A percentile compares a stretch with the other conserved stretches of the same genome.
phyloP scores from a whole-genome alignment of 2,888 invertebrate species.

The Platerodrilus igneus region DNA sequence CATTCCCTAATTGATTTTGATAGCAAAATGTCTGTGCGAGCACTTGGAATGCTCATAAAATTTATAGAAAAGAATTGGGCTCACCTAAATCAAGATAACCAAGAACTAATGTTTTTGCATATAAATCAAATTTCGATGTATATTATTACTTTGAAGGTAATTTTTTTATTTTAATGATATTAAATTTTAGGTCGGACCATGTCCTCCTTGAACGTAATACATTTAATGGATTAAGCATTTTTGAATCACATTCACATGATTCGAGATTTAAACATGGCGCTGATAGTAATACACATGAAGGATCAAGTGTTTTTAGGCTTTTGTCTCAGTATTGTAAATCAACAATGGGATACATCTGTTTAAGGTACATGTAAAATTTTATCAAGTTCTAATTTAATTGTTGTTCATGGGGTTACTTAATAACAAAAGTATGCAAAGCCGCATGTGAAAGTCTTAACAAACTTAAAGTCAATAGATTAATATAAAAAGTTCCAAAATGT shows the following conservation, averaged over 20 bases:
- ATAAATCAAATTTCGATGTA: conserved; percentile 61
- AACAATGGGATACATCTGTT: conserved; percentile 58
- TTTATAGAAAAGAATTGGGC: conserved; percentile 65
- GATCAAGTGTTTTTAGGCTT: conserved; percentile 67
- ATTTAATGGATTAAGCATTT: conserved; percentile 72
- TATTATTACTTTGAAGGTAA: too few relatives aligned
- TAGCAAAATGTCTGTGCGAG: conserved; percentile 60
- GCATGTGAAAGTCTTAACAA: too few relatives aligned
- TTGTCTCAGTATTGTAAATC: conserved; percentile 63
- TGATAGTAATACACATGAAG: conserved; percentile 58
- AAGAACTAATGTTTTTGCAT: conserved; percentile 53
- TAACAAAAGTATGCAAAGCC: too few relatives aligned
- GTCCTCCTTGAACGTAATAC: conserved; percentile 68
- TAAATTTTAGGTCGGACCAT: conserved; percentile 56
- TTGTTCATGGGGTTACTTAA: neutral
- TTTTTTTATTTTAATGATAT: too few relatives aligned
- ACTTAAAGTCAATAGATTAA: too few relatives aligned
- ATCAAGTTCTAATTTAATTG: conserved; percentile 3
- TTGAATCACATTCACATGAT: conserved; percentile 67
- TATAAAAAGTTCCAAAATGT: too few relatives aligned
- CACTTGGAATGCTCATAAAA: conserved; percentile 66
- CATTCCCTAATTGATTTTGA: conserved; percentile 61
- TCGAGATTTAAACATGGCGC: conserved; percentile 67
- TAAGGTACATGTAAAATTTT: conserved; percentile 51
- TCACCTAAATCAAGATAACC: conserved; percentile 38